These are phyloP conservation scores for Hydra vulgaris DNA, from an alignment of 30 jellyfish, hydroid and myxozoan species.

Conservation along the genomic window DNA sequence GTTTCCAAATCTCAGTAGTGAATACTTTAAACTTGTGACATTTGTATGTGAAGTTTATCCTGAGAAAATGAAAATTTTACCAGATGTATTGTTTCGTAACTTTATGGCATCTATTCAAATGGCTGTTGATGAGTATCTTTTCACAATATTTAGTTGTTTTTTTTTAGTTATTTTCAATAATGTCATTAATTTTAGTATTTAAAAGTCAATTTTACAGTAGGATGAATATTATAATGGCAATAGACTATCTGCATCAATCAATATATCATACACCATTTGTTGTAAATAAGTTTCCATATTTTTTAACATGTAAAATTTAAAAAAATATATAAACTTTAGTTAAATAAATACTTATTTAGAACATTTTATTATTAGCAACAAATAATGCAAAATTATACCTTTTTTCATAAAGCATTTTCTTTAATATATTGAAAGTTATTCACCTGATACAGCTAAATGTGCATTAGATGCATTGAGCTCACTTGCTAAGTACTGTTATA, in stretches of 20 bases:
- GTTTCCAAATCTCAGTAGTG: conserved; percentile 83
- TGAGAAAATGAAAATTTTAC: conserved; percentile 49
- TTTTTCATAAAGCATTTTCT: background rate
- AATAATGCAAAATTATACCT: too few species aligned
- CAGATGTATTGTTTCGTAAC: conserved; percentile 40
- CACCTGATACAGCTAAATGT: conserved; percentile 68
- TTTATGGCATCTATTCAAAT: conserved; percentile 61
- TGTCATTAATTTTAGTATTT: too few species aligned
- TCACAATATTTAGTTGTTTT: background rate
- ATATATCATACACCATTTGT: too few species aligned
- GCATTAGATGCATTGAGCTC: conserved; percentile 73
- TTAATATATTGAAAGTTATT: conserved; percentile 15
- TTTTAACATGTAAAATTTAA: too few species aligned
- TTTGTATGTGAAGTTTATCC: conserved; percentile 90
- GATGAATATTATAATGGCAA: too few species aligned
- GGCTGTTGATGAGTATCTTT: conserved; percentile 94
- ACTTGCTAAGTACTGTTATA: conserved; percentile 39
- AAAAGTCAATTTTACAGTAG: too few species aligned
- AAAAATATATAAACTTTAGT: too few species aligned
- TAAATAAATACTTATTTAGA: too few species aligned
- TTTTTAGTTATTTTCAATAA: background rate
- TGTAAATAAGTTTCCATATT: too few species aligned
- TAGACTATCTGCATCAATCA: too few species aligned
- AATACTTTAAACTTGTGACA: conserved; percentile 76
- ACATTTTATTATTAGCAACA: too few species aligned